Percentiles rank a stretch among this genome's conserved stretches.
phyloP scores from a whole-genome alignment of 2,888 invertebrate species.

The Amphipoea lucens region DNA sequence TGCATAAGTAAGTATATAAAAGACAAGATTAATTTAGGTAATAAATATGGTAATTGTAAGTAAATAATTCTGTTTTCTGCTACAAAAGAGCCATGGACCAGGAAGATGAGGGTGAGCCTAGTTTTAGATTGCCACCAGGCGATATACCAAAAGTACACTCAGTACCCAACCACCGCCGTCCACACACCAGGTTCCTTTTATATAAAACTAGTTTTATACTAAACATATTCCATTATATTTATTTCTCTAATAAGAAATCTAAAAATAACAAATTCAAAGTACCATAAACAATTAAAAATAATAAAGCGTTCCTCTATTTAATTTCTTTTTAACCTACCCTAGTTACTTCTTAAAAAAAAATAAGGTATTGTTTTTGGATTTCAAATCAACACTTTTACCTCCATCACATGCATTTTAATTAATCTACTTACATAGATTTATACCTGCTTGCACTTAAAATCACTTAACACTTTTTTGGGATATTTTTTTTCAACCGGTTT shows the following conservation, averaged over 20 bases:
- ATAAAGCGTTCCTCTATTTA: not conserved
- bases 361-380: slow-evolving; percentile 26
- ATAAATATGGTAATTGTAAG: slow-evolving; percentile 16
- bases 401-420: slow-evolving; percentile 5
- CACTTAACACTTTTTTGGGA: not conserved
- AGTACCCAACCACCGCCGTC: slow-evolving; percentile 86
- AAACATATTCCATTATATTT: slow-evolving; percentile 13
- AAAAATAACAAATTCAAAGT: slow-evolving; percentile 20
- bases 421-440: not conserved
- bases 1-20: not conserved
- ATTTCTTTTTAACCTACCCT: not conserved
- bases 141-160: slow-evolving; percentile 87
- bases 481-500: not conserved
- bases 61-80: slow-evolving; percentile 64
- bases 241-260: slow-evolving; percentile 30
- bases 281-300: not conserved
- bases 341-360: not conserved
- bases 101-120: slow-evolving; percentile 77
- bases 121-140: slow-evolving; percentile 76
- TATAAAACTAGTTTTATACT: slow-evolving; percentile 47
- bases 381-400: slow-evolving; percentile 31
- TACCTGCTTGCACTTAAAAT: slow-evolving; percentile 12
- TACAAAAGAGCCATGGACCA: slow-evolving; percentile 82
- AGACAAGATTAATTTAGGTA: not conserved
- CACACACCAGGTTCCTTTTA: slow-evolving; percentile 84